Evolutionary conservation across 2,888 invertebrate species (phyloP), one percentile per base, ranked within the genome.

Genomic region (Caenorhabditis panamensis): DNA sequence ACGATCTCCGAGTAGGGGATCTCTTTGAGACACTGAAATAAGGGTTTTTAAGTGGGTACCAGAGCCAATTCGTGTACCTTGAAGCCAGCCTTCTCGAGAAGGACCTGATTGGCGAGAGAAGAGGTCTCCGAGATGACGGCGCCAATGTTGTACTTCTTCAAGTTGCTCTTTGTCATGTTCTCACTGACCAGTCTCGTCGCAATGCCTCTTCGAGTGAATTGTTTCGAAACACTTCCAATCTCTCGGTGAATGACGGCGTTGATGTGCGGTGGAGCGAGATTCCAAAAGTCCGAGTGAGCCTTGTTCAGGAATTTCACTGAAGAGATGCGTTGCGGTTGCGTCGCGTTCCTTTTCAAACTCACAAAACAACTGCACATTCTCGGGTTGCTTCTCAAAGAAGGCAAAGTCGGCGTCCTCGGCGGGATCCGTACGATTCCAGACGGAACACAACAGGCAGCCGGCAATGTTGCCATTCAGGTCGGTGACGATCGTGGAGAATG

Each of bases 251-350:
- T 13, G 9, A 41, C 9, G 9, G 16, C 41, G 13, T 73, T 24
- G 44, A 61, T 61, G 44, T 49, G 49, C 4, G 49, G 49, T 31
- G 63, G 22, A 13, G 31, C 36, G 9, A 63, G 49, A 63, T 49
- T 61, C 72, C 72, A 72, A 18, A 72, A 72, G 28, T 72, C 56
- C 1, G 54, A 36, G 36, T 72, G 72, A 20, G 63, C 47, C 18
- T 44, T 47, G 37, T 72, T 72, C 11, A 9, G 47, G 26, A 0
- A 61, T 61, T 28, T 61, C 61, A n/a, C 61, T 61, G 28, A n/a
- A 61, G n/a, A n/a, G n/a, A n/a, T n/a, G n/a, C n/a, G n/a, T n/a
- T n/a, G n/a, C n/a, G n/a, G n/a, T n/a, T n/a, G n/a, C n/a, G n/a
- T n/a, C n/a, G n/a, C n/a, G n/a, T n/a, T n/a, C n/a, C n/a, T n/a